Base-by-base conservation (phyloP, 2,888 invertebrate species). In the Perithous albicinctus region DNA sequence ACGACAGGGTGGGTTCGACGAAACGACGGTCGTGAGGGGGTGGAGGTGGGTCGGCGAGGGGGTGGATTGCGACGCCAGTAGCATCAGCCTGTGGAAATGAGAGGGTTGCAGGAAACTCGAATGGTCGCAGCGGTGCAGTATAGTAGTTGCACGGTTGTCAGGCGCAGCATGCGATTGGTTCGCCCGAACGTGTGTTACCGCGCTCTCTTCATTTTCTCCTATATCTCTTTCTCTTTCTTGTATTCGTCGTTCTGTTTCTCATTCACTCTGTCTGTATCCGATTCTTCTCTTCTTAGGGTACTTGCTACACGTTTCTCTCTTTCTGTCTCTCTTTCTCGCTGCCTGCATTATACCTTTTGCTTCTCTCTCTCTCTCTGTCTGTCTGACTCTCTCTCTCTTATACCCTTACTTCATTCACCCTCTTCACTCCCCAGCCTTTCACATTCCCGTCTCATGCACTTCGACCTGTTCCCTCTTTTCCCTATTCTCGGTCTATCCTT, bases 141-240 rank as follows among this genome's bases (percentile, higher is more conserved):
- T 88, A 88, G 88, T 88, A 89, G 89, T 89, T 89, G 89, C 86
- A 85, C 86, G 88, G 88, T 89, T 89, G 89, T 89, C 89, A 90
- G 90, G 88, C 88, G 85, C 89, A 88, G 88, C 88, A 85, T 89
- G 85, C 90, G 88, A 90, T 90, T 90, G 89, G 90, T 89, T 89
- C 88, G 82, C 85, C n/a, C 85, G 78, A 85, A 84, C 84, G 85
- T 88, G 85, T 79, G 78, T 85, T 82, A n/a, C n/a, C 32, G 67
- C 78, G 41, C 73, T 70, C 75, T 54, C 59, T 59, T 54, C 56
- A 18, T 32, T 66, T 18, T 74, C 85, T 86, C 80, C 73, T 63
- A 69, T 64, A 43, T 73, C 70, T 79, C 80, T 76, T 83, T 61
- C 67, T 67, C 67, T 46, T 20, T 64, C 12, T 67, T 51, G 38